phyloP scores from a whole-genome alignment of 2,797 vertebrate species.

The Eutrigla gurnardus region DNA sequence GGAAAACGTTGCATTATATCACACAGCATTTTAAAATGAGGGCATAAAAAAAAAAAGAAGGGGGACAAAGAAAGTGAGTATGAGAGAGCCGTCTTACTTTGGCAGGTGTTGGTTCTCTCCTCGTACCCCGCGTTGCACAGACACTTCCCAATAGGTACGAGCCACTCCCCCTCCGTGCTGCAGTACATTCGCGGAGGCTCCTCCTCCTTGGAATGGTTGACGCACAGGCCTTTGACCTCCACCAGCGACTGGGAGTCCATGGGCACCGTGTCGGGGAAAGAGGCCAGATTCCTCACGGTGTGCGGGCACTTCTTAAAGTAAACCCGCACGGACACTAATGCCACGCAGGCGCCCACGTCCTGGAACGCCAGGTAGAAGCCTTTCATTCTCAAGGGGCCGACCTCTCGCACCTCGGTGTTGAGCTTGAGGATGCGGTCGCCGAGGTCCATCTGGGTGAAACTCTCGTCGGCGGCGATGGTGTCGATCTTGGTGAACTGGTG shows the following conservation, averaged over 20 bases:
- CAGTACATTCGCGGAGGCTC: constrained; percentile 98
- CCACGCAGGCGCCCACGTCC: constrained; percentile 97
- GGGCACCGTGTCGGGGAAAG: constrained; percentile 97
- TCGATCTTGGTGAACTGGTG: constrained; percentile 97
- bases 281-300: constrained; percentile 94
- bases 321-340: constrained; percentile 96
- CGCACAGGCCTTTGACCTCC: constrained; percentile 96
- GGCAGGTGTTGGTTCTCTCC: constrained; percentile 91
- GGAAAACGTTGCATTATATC: constrained; percentile 13
- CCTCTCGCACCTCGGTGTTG: constrained; percentile 97
- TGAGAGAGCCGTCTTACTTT: constrained; percentile 88
- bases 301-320: constrained; percentile 99
- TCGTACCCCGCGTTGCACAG: constrained; percentile 94
- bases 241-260: constrained; percentile 97
- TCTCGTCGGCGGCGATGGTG: constrained; percentile 98
- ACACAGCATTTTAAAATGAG: constrained; percentile 9
- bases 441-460: constrained; percentile 98
- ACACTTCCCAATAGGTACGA: constrained; percentile 98
- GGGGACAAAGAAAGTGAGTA: background rate
- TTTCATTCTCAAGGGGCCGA: constrained; percentile 93
- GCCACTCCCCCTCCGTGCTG: constrained; percentile 98
- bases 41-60: background rate
- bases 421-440: constrained; percentile 98
- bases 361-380: constrained; percentile 98
- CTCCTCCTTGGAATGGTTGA: constrained; percentile 97